Evolutionary conservation across 2,888 invertebrate species (phyloP), one percentile per base, ranked within the genome.

Genomic region (Idaea straminata): DNA sequence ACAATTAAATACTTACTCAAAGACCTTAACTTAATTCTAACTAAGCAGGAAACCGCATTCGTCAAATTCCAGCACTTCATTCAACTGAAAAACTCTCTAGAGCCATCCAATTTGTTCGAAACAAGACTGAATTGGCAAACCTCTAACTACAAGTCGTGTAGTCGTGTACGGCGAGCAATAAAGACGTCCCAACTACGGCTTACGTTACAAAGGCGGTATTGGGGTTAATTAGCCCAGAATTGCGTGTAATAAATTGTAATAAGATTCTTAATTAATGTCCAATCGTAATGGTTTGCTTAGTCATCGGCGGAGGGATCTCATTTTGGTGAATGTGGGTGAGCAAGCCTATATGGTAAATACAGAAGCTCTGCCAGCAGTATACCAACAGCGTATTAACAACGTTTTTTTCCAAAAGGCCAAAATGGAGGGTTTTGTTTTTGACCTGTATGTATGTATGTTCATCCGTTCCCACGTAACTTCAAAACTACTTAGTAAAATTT

Each of bases 181-280:
- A 72, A 73, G 67, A 69, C 69, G 70, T 68, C 60, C 71, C 69
- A 64, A 63, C 66, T 68, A 67, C 67, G 65, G 71, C 73, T 75
- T 72, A 66, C 64, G 69, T 77, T 74, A 74, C 74, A 65, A 69
- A 69, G 70, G 70, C 69, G 73, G 73, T 67, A 74, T 77, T 69
- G 68, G 74, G 75, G 77, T 76, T 80, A 81, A 82, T 82, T 78
- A 79, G 80, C 77, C 76, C 77, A 74, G 78, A 81, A 81, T 80
- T 77, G 77, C 70, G 65, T 72, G 74, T 74, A 74, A 78, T 83
- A 81, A 81, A 81, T 81, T 77, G 78, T 76, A 80, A 81, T 74
- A 70, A 72, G 74, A 79, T 65, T 65, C 68, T 70, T 74, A 74
- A 78, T 79, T 75, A 77, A 74, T 74, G 72, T 73, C 65, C 67